phyloP scores from a whole-genome alignment of 2,888 invertebrate species.

The Silvanus unidentatus region DNA sequence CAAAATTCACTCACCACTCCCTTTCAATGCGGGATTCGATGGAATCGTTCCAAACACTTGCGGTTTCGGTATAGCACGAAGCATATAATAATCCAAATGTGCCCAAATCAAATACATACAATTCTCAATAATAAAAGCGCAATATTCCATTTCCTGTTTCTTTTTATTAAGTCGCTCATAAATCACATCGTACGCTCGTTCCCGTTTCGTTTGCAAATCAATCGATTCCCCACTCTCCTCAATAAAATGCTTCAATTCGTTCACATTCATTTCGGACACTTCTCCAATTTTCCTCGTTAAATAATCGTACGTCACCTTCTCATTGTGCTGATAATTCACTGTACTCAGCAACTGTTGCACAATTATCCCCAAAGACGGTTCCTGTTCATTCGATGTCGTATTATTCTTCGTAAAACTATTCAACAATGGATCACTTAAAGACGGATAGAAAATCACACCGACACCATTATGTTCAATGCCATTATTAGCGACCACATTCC shows the following conservation, averaged over 20 bases:
- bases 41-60: slow-evolving; percentile 29
- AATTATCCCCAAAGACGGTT: slow-evolving; percentile 50
- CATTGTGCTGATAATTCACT: slow-evolving; percentile 52
- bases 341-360: slow-evolving; percentile 53
- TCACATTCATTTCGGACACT: slow-evolving; percentile 48
- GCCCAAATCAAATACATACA: slow-evolving; percentile 72
- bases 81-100: slow-evolving; percentile 66
- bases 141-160: slow-evolving; percentile 55
- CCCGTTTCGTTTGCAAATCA: slow-evolving; percentile 35
- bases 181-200: slow-evolving; percentile 47
- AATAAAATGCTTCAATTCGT: slow-evolving; percentile 53
- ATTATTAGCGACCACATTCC: slow-evolving; percentile 58
- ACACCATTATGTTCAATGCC: slow-evolving; percentile 51
- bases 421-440: slow-evolving; percentile 42
- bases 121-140: slow-evolving; percentile 63
- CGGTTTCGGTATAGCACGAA: slow-evolving; percentile 52
- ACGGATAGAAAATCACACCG: slow-evolving; percentile 52
- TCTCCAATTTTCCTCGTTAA: slow-evolving; percentile 48
- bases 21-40: slow-evolving; percentile 24
- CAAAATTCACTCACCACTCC: slow-evolving; percentile 35
- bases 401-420: slow-evolving; percentile 24
- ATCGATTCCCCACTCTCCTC: slow-evolving; percentile 33
- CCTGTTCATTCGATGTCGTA: slow-evolving; percentile 36
- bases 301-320: slow-evolving; percentile 48
- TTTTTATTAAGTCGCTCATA: slow-evolving; percentile 52